Evolutionary conservation across 1,140 invertebrate genomes (phyloP).

Genomic region (Holotrichia oblita): DNA sequence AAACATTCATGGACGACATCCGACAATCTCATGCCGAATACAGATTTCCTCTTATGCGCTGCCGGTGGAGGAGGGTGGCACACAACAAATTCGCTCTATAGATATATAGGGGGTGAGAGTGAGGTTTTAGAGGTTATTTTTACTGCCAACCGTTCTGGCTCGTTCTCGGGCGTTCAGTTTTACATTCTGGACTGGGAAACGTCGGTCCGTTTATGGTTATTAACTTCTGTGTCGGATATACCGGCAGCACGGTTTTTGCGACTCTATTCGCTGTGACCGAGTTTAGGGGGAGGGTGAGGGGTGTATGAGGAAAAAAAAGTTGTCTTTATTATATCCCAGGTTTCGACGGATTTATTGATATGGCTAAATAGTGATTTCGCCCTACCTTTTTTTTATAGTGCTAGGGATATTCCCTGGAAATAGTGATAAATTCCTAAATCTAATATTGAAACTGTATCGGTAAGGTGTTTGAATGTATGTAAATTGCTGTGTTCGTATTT

Average conservation of each 20-base stretch:
- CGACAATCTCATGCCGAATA: slow-evolving; percentile 39
- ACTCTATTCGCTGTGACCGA: background rate
- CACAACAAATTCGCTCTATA: no score
- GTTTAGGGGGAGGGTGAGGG: background rate
- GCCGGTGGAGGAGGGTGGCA: background rate
- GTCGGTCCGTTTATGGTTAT: slow-evolving; percentile 18
- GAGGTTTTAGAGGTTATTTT: slow-evolving; percentile 32
- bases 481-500: no score
- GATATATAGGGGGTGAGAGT: background rate
- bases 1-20: slow-evolving; percentile 38
- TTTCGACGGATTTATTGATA: background rate
- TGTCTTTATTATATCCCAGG: background rate
- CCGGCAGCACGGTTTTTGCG: background rate
- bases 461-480: background rate
- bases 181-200: slow-evolving; percentile 19
- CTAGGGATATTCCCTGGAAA: background rate
- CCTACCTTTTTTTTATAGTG: slow-evolving; percentile 8
- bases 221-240: background rate
- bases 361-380: slow-evolving; percentile 15
- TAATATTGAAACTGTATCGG: background rate
- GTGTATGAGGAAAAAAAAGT: slow-evolving; percentile 27
- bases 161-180: slow-evolving; percentile 24
- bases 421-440: background rate
- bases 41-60: slow-evolving; percentile 36
- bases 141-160: background rate